Base-by-base conservation (phyloP, 2,797 vertebrate genomes). In the Staurois parvus region DNA sequence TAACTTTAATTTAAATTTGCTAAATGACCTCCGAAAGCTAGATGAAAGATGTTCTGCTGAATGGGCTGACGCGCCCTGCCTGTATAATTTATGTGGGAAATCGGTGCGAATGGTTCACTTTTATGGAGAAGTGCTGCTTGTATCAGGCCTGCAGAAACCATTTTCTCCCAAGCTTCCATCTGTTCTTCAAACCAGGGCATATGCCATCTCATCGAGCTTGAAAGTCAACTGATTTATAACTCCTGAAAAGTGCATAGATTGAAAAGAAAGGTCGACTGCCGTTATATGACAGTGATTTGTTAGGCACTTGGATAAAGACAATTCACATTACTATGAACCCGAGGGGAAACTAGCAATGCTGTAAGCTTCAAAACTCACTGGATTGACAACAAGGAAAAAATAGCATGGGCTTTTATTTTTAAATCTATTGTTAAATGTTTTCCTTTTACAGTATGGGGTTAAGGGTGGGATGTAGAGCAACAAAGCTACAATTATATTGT, bases 131-230 rank as follows among this genome's bases (percentile, higher is more conserved):
- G 78, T 89, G 89, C 92, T 92, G 92, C 93, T 93, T 93, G 91
- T 92, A 92, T 91, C 91, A 91, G 92, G 91, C 93, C 94, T 92
- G 92, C 93, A 93, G 93, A 93, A 94, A 93, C 94, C 93, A 91
- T 94, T 93, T 93, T 79, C 91, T 93, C 94, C 91, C 92, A 93
- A 94, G 91, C 93, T 88, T 95, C 94, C 94, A 94, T 96, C 94
- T 95, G 95, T 93, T 95, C 94, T 93, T 93, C 92, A 91, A 94
- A 93, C 91, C 89, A 91, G 91, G 94, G 94, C 94, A 94, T 95
- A 95, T 94, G 94, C 93, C 92, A 92, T 91, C 93, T 91, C 91
- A 91, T 93, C 6, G 84, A 95, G 94, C 93, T 91, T 91, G 92
- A 91, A 94, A 94, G 93, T 91, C 92, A 91, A 86, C 91, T 94